phyloP scores from a whole-genome alignment of 2,888 invertebrate genomes.

The Cataglyphis cursor region DNA sequence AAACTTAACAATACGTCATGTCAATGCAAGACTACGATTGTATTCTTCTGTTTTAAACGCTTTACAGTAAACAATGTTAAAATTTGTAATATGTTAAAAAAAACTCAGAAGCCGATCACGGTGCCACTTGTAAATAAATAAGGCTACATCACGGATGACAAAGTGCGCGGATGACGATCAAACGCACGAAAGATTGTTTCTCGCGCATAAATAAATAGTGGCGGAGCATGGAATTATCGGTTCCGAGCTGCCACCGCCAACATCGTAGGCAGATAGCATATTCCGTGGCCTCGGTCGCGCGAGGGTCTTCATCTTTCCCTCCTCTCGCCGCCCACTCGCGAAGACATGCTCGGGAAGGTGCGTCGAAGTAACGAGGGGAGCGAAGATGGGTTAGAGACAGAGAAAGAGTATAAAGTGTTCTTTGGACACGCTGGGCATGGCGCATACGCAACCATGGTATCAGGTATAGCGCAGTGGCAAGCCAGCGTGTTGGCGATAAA shows the following conservation, averaged over 20 bases:
- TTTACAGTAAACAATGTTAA: background rate
- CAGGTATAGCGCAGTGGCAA: conserved; percentile 87
- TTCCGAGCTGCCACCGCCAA: conserved; percentile 69
- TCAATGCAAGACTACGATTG: background rate
- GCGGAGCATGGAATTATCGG: conserved; percentile 71
- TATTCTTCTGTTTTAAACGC: background rate
- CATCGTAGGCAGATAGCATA: conserved; percentile 70
- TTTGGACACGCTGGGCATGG: conserved; percentile 80
- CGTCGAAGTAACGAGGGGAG: conserved; percentile 63
- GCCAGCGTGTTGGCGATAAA: conserved; percentile 90
- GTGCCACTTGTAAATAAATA: conserved; percentile 4
- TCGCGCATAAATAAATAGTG: conserved; percentile 74
- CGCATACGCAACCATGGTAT: conserved; percentile 82
- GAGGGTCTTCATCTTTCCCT: conserved; percentile 73
- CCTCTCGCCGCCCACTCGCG: conserved; percentile 66
- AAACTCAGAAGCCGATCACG: background rate
- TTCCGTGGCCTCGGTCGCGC: conserved; percentile 72
- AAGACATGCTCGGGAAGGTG: conserved; percentile 69
- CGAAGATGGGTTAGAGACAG: conserved; percentile 60
- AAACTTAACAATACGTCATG: background rate
- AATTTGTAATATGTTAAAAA: background rate
- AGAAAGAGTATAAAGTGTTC: conserved; percentile 74
- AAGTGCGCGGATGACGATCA: conserved; percentile 64
- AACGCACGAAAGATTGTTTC: conserved; percentile 62
- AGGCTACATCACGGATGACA: conserved; percentile 67